These are phyloP conservation scores for Spongia lamella DNA, from an alignment of 37 sponge, comb jelly and placozoan genomes.

Conservation along the genomic window DNA sequence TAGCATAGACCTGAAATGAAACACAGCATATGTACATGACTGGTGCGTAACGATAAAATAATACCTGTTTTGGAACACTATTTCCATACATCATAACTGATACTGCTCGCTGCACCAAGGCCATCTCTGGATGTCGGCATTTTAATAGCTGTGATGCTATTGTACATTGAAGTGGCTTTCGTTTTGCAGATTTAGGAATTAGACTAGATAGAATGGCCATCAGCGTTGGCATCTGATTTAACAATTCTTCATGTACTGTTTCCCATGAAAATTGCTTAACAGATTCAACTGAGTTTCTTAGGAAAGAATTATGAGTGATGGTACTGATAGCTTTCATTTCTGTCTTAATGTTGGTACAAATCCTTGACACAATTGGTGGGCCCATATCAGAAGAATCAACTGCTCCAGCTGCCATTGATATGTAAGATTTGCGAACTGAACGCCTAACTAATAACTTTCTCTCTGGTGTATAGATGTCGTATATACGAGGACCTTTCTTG, in stretches of 20 bases:
- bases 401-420: not conserved
- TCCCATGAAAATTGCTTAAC: constrained; percentile 46
- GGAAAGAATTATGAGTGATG: constrained; percentile 12
- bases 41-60: no score
- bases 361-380: not conserved
- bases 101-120: constrained; percentile 37
- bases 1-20: no score
- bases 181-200: not conserved
- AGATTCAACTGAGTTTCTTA: constrained; percentile 14
- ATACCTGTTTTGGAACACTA: no score
- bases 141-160: constrained; percentile 40
- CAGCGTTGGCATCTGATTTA: constrained; percentile 14
- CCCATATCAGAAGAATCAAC: not conserved
- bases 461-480: constrained; percentile 3
- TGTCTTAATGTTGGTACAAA: constrained; percentile 5
- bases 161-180: constrained; percentile 11
- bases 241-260: constrained; percentile 18
- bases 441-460: constrained; percentile 15
- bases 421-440: constrained; percentile 4
- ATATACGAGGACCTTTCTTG: not conserved
- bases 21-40: no score
- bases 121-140: not conserved
- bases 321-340: constrained; percentile 20
- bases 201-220: constrained; percentile 14
- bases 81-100: constrained; percentile 41